Evolutionary conservation across 2,888 invertebrate species (phyloP).

Genomic region (Choreutis nemorana): DNA sequence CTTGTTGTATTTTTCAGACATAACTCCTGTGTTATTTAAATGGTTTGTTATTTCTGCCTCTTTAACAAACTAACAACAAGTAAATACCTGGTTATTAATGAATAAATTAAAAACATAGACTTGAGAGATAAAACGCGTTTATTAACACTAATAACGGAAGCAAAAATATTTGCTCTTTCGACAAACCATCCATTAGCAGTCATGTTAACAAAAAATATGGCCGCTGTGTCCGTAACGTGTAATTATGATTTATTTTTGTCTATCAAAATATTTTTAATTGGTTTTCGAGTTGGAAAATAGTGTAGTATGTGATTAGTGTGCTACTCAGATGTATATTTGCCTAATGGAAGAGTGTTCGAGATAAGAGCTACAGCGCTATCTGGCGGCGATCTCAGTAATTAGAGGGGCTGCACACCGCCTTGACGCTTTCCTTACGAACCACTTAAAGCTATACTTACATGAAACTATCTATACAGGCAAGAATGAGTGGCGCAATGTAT

Average conservation of each 20-base stretch:
- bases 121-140: constrained; percentile 25
- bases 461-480: constrained; percentile 27
- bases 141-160: constrained; percentile 32
- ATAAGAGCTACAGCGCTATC: constrained; percentile 62
- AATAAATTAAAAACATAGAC: constrained; percentile 33
- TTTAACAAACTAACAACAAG: constrained; percentile 25
- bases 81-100: constrained; percentile 19
- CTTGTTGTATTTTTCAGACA: background rate
- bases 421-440: constrained; percentile 47
- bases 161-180: constrained; percentile 36
- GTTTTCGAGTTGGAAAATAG: constrained; percentile 51
- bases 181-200: constrained; percentile 40
- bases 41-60: constrained; percentile 22
- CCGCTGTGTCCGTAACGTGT: constrained; percentile 22
- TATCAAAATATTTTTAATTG: constrained; percentile 64
- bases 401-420: constrained; percentile 36
- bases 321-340: constrained; percentile 61
- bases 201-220: constrained; percentile 34
- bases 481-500: constrained; percentile 14
- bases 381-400: constrained; percentile 49
- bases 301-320: constrained; percentile 52
- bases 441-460: constrained; percentile 55
- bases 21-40: background rate
- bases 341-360: constrained; percentile 61
- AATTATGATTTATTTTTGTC: constrained; percentile 56